Evolutionary conservation across 2,797 vertebrate species (phyloP).

Genomic region (Sebastes nivosus): DNA sequence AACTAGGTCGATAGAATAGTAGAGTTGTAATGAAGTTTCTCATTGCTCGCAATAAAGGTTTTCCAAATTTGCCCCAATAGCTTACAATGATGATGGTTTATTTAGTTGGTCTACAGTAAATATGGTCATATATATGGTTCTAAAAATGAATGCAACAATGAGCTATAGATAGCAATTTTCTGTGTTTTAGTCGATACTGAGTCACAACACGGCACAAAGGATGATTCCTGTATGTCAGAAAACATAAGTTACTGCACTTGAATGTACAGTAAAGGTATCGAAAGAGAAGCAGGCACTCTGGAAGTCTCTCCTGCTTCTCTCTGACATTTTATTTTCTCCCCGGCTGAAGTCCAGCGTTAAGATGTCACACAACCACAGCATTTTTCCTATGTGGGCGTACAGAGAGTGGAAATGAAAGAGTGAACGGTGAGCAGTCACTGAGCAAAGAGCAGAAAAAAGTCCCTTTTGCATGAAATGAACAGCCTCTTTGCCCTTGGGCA

Average conservation of each 20-base stretch:
- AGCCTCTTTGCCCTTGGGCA: background rate
- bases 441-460: constrained; percentile 7
- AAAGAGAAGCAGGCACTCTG: background rate
- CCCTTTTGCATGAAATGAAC: background rate
- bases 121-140: background rate
- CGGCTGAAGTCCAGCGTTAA: constrained; percentile 50
- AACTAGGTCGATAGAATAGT: background rate
- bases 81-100: background rate
- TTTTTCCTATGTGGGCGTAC: constrained; percentile 74
- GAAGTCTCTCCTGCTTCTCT: constrained; percentile 16
- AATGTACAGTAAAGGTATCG: background rate
- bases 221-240: background rate
- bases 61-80: background rate
- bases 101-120: background rate
- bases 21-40: background rate
- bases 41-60: background rate
- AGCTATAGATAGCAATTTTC: background rate
- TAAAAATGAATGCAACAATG: background rate
- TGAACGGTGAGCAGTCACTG: constrained; percentile 37
- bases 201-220: background rate
- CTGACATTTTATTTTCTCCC: constrained; percentile 53
- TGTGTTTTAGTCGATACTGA: background rate
- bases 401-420: constrained; percentile 55
- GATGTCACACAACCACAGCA: constrained; percentile 72
- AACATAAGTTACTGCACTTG: background rate